These are phyloP conservation scores for Zele albiditarsus DNA, from an alignment of 2,888 invertebrate species.

Conservation along the genomic window DNA sequence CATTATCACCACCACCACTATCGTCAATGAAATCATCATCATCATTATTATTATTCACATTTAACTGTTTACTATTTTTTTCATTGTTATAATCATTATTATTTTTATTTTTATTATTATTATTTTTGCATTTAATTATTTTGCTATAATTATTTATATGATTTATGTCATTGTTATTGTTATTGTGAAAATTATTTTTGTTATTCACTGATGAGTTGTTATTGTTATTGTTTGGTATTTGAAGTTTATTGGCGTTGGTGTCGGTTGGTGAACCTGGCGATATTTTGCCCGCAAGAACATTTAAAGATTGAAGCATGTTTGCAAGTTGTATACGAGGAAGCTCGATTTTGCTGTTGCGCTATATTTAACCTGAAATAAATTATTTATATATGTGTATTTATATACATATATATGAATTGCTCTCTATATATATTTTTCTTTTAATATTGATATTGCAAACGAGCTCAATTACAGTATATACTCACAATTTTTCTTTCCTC, in stretches of 20 bases:
- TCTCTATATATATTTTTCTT: neutral
- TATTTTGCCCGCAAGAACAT: slow-evolving; percentile 91
- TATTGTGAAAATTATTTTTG: slow-evolving; percentile 25
- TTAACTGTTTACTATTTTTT: neutral
- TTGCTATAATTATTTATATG: slow-evolving; percentile 18
- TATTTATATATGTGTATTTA: too few species aligned
- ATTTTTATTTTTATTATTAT: slow-evolving; percentile 8
- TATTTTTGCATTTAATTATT: slow-evolving; percentile 6
- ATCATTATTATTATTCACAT: neutral
- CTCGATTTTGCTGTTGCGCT: too few species aligned
- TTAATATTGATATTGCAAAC: too few species aligned
- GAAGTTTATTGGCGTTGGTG: slow-evolving; percentile 81
- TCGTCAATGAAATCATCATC: neutral
- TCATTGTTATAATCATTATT: neutral
- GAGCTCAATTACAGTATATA: too few species aligned
- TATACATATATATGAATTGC: neutral
- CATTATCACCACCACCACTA: slow-evolving; percentile 50
- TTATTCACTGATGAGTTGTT: slow-evolving; percentile 48
- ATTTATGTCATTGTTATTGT: slow-evolving; percentile 23
- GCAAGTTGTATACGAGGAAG: neutral
- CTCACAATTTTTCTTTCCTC: too few species aligned
- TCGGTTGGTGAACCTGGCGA: slow-evolving; percentile 83
- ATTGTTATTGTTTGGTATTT: slow-evolving; percentile 74
- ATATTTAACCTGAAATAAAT: too few species aligned
- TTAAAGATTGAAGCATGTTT: slow-evolving; percentile 88